These are phyloP conservation scores for Gastrophysa polygoni DNA, from an alignment of 2,888 invertebrate genomes.

Conservation along the genomic window DNA sequence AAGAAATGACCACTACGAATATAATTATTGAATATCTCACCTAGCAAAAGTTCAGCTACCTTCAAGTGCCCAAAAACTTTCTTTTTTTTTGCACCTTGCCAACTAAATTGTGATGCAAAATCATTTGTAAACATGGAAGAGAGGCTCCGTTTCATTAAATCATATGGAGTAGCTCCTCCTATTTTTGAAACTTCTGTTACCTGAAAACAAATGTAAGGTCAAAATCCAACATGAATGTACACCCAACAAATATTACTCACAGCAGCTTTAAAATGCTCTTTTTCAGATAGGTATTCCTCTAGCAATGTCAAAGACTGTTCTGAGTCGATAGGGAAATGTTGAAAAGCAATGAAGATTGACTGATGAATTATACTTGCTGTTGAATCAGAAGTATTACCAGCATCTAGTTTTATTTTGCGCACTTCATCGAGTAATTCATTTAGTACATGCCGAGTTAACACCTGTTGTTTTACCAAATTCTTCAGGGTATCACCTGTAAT, in stretches of 20 bases:
- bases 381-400: background rate
- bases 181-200: background rate
- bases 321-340: constrained; percentile 4
- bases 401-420: background rate
- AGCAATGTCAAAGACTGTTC: background rate
- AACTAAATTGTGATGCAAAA: constrained; percentile 6
- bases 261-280: background rate
- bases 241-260: background rate
- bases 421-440: constrained; percentile 1
- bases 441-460: constrained; percentile 2
- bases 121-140: constrained; percentile 2
- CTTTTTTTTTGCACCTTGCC: constrained; percentile 10
- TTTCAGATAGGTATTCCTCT: constrained; percentile 5
- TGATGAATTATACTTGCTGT: constrained; percentile 1
- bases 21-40: too few species aligned
- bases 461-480: constrained; percentile 5
- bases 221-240: too few species aligned
- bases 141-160: constrained; percentile 7
- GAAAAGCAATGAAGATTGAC: background rate
- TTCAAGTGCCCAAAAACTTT: constrained; percentile 5
- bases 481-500: constrained; percentile 9
- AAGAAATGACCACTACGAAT: too few species aligned
- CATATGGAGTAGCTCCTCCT: constrained; percentile 2
- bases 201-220: background rate
- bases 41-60: too few species aligned